Conservation (phyloP, 2,113 vertebrate genomes). For the Trochalopteron elliotii region DNA sequence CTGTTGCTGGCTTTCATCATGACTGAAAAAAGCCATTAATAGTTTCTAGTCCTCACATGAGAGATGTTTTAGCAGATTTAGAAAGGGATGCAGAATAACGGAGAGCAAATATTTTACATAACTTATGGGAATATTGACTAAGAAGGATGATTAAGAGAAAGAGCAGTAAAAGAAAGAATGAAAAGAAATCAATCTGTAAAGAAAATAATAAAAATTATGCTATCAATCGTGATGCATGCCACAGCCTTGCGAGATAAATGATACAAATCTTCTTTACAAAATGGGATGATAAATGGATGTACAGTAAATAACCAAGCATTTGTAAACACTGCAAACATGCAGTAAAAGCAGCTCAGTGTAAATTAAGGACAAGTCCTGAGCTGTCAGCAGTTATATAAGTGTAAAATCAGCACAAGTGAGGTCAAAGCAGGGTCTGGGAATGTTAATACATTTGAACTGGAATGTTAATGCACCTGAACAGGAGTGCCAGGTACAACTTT, state of each 20-base stretch:
- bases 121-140: neutral
- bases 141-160: neutral
- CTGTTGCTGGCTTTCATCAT: neutral
- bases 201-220: neutral
- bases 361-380: slow-evolving; percentile 20
- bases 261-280: neutral
- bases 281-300: neutral
- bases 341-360: neutral
- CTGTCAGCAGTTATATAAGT: slow-evolving; percentile 40
- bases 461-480: slow-evolving; percentile 33
- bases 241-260: neutral
- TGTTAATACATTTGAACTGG: slow-evolving; percentile 33
- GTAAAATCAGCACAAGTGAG: slow-evolving; percentile 38
- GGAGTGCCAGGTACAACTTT: slow-evolving; percentile 10
- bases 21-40: neutral
- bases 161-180: neutral
- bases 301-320: neutral
- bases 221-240: neutral
- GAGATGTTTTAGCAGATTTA: neutral
- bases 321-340: neutral
- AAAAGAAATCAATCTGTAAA: neutral
- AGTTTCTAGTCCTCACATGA: neutral
- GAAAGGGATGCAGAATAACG: neutral
- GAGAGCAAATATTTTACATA: neutral
- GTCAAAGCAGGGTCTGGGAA: slow-evolving; percentile 16